Percentiles rank a stretch among this genome's conserved stretches.
phyloP scores from a whole-genome alignment of 2,113 vertebrate species.

The Hippocampus mohnikei region DNA sequence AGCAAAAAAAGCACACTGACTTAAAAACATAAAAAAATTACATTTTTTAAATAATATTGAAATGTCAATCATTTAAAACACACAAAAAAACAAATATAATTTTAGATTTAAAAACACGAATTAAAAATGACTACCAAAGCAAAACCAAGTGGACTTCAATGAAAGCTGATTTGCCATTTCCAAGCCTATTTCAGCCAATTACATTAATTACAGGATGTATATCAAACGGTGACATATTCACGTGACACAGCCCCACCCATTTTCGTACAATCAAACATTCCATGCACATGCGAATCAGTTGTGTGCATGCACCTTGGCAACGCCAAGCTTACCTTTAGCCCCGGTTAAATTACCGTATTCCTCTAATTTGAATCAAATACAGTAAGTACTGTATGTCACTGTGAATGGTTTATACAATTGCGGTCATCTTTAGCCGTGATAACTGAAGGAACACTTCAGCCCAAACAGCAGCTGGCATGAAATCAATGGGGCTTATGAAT shows the following conservation, averaged over 20 bases:
- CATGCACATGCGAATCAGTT: neutral
- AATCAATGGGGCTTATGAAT: constrained; percentile 5
- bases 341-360: neutral
- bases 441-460: neutral
- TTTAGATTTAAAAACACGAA: no score
- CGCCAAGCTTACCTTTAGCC: neutral
- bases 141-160: neutral
- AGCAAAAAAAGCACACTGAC: no score
- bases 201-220: no score
- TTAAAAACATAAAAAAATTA: no score
- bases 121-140: no score
- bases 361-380: neutral
- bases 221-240: neutral
- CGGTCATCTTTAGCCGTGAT: neutral
- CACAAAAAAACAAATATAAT: no score
- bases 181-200: no score
- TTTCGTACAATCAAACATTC: neutral
- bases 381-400: no score
- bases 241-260: neutral
- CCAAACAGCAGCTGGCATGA: neutral
- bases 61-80: no score
- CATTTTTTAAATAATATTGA: no score
- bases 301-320: neutral
- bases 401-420: neutral
- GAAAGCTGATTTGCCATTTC: neutral